phyloP scores from a whole-genome alignment of 2,113 vertebrate genomes.

The Microtus richardsoni region DNA sequence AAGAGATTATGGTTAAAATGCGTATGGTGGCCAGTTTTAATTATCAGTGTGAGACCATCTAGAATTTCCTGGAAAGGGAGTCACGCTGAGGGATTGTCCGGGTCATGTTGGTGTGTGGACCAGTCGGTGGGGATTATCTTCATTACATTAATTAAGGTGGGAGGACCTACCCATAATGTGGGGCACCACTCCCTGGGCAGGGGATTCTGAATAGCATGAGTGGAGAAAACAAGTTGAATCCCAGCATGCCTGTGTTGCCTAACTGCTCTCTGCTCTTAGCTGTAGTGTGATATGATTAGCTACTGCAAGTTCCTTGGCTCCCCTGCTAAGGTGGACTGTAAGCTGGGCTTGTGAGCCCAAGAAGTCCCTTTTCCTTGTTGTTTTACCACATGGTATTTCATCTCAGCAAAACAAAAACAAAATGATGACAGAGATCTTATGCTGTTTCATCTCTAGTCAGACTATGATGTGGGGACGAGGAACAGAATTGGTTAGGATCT shows the following conservation, averaged over 20 bases:
- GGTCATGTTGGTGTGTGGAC: no score
- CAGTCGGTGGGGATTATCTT: neutral
- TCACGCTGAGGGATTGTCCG: no score
- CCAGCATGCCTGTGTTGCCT: neutral
- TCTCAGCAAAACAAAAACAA: neutral
- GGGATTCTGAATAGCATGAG: neutral
- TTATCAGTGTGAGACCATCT: neutral
- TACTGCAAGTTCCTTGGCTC: neutral
- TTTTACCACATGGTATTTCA: neutral
- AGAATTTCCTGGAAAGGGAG: neutral
- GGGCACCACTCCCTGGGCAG: neutral
- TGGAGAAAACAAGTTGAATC: neutral
- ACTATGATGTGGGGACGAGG: neutral
- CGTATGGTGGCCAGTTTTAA: neutral
- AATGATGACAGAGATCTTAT: neutral
- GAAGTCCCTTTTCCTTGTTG: neutral
- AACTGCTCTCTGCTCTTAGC: neutral
- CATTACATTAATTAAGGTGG: neutral
- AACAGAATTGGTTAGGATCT: neutral
- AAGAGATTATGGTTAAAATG: constrained; percentile 6
- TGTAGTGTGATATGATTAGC: neutral
- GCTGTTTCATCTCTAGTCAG: neutral
- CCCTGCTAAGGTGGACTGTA: no score
- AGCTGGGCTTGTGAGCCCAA: neutral
- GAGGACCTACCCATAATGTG: neutral